Evolutionary conservation across 2,113 vertebrate genomes (phyloP).

Genomic region (Otolemur garnettii): DNA sequence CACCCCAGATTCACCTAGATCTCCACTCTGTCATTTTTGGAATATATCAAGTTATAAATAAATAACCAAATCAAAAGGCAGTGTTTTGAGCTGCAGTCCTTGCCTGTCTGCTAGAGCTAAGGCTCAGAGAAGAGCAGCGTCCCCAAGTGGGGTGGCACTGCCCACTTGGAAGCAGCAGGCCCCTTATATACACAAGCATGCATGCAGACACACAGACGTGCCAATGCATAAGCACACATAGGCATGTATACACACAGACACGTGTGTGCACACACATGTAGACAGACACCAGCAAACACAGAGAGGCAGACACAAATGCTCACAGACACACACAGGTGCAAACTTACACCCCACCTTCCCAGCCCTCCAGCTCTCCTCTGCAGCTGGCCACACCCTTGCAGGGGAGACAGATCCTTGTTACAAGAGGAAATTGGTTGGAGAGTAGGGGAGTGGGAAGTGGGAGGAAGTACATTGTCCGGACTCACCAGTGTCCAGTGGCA

Average conservation of each 20-base stretch:
- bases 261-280: background rate
- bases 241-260: too few relatives aligned
- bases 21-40: constrained; percentile 46
- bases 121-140: background rate
- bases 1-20: constrained; percentile 4
- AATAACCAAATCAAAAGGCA: background rate
- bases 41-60: constrained; percentile 35
- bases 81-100: background rate
- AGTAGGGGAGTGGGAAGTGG: background rate
- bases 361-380: background rate
- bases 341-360: background rate
- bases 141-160: background rate
- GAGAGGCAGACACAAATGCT: background rate
- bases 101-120: background rate
- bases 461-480: background rate
- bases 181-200: background rate
- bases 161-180: background rate
- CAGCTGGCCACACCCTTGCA: too few relatives aligned
- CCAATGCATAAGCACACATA: background rate
- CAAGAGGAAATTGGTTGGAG: background rate
- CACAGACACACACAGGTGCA: background rate
- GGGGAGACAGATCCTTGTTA: background rate
- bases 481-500: background rate
- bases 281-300: background rate
- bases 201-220: background rate